phyloP scores from a whole-genome alignment of 1,140 invertebrate genomes.

The Episyrphus balteatus region DNA sequence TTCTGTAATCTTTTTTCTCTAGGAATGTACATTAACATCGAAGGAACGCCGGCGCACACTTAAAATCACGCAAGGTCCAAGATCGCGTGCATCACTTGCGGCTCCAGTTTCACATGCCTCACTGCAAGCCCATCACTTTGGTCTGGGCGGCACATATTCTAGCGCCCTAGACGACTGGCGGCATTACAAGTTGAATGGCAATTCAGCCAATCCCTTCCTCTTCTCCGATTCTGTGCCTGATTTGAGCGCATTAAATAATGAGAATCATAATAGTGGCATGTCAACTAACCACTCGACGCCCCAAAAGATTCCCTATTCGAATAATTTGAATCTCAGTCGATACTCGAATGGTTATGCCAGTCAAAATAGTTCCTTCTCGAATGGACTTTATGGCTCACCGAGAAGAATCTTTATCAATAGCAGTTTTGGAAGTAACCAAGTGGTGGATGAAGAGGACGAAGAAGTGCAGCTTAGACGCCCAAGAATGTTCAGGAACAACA shows the following conservation, averaged over 20 bases:
- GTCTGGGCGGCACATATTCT: conserved; percentile 30
- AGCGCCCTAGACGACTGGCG: conserved; percentile 40
- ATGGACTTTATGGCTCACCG: conserved; percentile 27
- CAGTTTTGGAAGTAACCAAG: conserved; percentile 29
- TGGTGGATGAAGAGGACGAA: conserved; percentile 33
- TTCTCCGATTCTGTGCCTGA: conserved; percentile 35
- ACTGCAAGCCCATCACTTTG: conserved; percentile 30
- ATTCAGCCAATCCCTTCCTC: conserved; percentile 30
- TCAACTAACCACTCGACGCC: conserved; percentile 35
- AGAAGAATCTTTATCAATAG: conserved; percentile 32
- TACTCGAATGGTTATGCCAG: conserved; percentile 32
- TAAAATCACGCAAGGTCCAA: conserved; percentile 40
- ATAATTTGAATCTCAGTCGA: conserved; percentile 20
- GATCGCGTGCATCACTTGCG: conserved; percentile 31
- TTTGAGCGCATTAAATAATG: conserved; percentile 32
- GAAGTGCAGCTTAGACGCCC: conserved; percentile 29
- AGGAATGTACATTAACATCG: conserved; percentile 48
- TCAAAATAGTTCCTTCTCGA: conserved; percentile 29
- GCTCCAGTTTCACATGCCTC: conserved; percentile 34
- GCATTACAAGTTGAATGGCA: conserved; percentile 28
- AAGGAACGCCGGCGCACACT: conserved; percentile 46
- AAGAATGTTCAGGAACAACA: conserved; percentile 22
- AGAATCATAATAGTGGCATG: conserved; percentile 31
- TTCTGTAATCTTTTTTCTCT: neutral
- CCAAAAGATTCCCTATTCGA: conserved; percentile 29